Evolutionary conservation across 2,888 invertebrate genomes (phyloP).

Genomic region (Phytoseiulus persimilis): DNA sequence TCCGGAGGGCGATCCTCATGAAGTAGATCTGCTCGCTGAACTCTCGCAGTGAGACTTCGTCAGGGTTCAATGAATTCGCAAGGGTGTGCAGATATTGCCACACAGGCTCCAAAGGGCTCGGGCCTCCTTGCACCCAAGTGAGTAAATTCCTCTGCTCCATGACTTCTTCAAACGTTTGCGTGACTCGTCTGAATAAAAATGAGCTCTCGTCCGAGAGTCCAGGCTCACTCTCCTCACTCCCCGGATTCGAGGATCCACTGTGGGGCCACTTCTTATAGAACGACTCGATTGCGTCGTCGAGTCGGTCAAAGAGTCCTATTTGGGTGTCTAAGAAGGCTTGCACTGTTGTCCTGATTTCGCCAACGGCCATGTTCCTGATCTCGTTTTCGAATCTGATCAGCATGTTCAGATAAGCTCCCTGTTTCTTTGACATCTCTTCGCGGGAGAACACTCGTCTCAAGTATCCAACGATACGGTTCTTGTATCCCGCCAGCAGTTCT

Average conservation of each 20-base stretch:
- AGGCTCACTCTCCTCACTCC: background rate
- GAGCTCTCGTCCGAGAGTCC: background rate
- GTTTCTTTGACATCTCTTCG: background rate
- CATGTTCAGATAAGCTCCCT: background rate
- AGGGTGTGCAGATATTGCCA: background rate
- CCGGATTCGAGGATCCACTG: too few relatives aligned
- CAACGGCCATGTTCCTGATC: background rate
- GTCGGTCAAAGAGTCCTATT: background rate
- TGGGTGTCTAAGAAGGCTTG: background rate
- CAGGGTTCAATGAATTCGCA: background rate
- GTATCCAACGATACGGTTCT: background rate
- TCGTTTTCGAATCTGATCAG: background rate
- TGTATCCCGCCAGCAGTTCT: background rate
- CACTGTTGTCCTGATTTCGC: background rate
- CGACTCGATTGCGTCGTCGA: background rate
- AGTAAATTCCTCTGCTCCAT: background rate
- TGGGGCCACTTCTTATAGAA: background rate
- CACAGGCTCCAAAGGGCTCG: constrained; percentile 9
- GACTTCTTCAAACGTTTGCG: background rate
- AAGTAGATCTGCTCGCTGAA: background rate
- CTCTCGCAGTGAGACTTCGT: background rate
- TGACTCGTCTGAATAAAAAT: background rate
- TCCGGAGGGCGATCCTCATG: background rate
- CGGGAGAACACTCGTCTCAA: background rate
- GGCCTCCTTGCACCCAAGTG: background rate